Percentiles rank a stretch among this genome's conserved stretches.
Evolutionary conservation across 2,888 invertebrate genomes (phyloP).

Genomic region (Rapana venosa): DNA sequence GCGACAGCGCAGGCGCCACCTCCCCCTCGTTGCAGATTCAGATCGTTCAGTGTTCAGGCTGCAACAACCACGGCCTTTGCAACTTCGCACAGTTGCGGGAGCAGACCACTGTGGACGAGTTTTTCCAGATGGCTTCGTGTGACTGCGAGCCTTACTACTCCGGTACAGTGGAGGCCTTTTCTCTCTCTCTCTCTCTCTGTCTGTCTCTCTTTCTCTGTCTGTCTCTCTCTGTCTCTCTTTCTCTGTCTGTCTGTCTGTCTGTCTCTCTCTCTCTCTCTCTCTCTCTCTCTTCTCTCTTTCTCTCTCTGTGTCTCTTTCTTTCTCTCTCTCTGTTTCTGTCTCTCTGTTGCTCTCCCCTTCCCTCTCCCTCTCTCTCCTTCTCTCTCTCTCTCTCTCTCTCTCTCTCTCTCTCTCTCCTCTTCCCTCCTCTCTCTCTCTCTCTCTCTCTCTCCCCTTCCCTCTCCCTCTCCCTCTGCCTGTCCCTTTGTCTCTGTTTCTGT

Average conservation of each 20-base stretch:
- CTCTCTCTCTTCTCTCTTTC: too few species aligned
- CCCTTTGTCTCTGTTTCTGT: too few species aligned
- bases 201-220: not conserved
- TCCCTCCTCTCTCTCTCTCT: too few species aligned
- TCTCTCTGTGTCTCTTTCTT: too few species aligned
- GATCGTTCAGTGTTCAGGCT: slow-evolving; percentile 56
- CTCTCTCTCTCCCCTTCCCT: not conserved
- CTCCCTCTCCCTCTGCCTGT: not conserved
- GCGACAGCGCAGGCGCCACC: slow-evolving; percentile 36
- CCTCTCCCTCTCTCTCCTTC: too few species aligned
- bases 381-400: too few species aligned
- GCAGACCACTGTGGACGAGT: not conserved
- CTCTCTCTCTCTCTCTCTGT: not conserved
- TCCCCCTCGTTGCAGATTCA: slow-evolving; percentile 44
- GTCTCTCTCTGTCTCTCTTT: not conserved
- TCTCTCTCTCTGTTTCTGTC: too few species aligned
- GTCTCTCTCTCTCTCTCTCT: too few species aligned
- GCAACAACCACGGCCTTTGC: slow-evolving; percentile 54
- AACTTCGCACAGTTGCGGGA: slow-evolving; percentile 11
- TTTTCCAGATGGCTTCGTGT: slow-evolving; percentile 42
- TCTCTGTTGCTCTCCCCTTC: too few species aligned
- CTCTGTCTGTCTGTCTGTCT: too few species aligned
- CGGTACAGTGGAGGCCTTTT: slow-evolving; percentile 45
- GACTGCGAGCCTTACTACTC: slow-evolving; percentile 51
- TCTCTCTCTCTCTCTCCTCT: not conserved